A percentile compares a stretch with the other conserved stretches of the same genome.
These are phyloP conservation scores for Agrotis puta DNA, from an alignment of 2,888 invertebrate genomes.

Conservation along the genomic window DNA sequence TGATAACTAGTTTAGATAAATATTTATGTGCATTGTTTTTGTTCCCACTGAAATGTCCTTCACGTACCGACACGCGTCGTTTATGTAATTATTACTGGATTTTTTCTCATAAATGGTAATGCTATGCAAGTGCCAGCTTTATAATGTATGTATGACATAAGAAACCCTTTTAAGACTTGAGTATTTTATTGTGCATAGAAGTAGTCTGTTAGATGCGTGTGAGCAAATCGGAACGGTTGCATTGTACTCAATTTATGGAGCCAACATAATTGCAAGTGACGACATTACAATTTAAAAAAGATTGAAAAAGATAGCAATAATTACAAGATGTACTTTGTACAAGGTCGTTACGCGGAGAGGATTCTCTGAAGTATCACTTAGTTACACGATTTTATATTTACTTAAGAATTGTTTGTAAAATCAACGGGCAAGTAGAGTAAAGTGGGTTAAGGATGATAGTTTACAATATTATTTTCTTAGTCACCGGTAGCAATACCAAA, in stretches of 20 bases:
- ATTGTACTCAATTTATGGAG: constrained; percentile 29
- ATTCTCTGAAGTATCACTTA: constrained; percentile 53
- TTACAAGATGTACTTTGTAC: constrained; percentile 35
- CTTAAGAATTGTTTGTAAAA: constrained; percentile 46
- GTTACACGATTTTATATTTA: constrained; percentile 32
- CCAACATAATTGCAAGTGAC: constrained; percentile 27
- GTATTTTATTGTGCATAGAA: constrained; percentile 20
- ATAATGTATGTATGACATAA: constrained; percentile 39
- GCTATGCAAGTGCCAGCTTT: constrained; percentile 33
- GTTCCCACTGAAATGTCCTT: constrained; percentile 54
- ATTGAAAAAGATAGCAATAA: constrained; percentile 41
- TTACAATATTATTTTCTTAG: constrained; percentile 30
- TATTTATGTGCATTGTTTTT: constrained; percentile 51
- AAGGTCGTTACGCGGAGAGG: constrained; percentile 48
- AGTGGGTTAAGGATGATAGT: constrained; percentile 62
- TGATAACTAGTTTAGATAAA: constrained; percentile 57
- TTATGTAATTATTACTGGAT: constrained; percentile 49
- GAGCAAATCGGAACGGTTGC: constrained; percentile 36
- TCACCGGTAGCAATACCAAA: constrained; percentile 49
- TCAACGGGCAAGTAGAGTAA: constrained; percentile 27
- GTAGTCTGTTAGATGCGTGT: background rate
- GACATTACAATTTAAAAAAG: constrained; percentile 38
- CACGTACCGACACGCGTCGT: constrained; percentile 11
- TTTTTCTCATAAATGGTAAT: constrained; percentile 28
- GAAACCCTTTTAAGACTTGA: constrained; percentile 31